phyloP scores from a whole-genome alignment of 2,888 invertebrate genomes.

The Tigriopus californicus region DNA sequence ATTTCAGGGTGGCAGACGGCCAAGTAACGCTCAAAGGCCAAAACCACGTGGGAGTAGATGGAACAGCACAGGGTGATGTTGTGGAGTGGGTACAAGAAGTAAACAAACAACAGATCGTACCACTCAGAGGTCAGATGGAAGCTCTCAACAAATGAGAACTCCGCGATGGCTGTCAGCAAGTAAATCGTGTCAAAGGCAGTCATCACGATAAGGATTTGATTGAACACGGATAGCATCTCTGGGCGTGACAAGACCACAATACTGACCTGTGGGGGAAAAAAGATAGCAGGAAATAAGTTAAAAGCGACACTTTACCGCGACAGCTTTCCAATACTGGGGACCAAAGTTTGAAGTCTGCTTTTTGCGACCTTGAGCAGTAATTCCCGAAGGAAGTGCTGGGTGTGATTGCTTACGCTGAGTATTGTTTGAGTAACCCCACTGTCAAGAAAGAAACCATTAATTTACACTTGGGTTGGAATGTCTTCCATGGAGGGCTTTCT shows the following conservation, averaged over 20 bases:
- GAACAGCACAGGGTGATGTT: constrained; percentile 6
- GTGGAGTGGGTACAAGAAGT: constrained; percentile 8
- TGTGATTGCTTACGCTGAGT: too few relatives aligned
- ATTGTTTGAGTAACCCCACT: too few relatives aligned
- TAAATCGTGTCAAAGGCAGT: constrained; percentile 6
- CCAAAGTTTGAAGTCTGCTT: too few relatives aligned
- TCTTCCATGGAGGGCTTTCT: too few relatives aligned
- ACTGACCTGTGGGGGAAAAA: not conserved
- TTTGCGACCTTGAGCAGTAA: too few relatives aligned
- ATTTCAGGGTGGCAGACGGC: constrained; percentile 14
- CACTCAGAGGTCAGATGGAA: constrained; percentile 2
- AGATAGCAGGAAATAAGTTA: not conserved
- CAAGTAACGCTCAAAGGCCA: constrained; percentile 10
- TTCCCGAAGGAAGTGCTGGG: too few relatives aligned
- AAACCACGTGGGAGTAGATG: not conserved
- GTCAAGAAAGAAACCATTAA: too few relatives aligned
- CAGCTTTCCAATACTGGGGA: too few relatives aligned
- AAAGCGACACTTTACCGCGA: too few relatives aligned
- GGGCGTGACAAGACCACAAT: constrained; percentile 4
- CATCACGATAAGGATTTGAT: constrained; percentile 2
- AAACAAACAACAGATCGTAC: constrained; percentile 7
- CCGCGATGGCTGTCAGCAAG: constrained; percentile 1
- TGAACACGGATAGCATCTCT: constrained; percentile 2
- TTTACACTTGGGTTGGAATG: too few relatives aligned
- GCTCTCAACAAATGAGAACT: not conserved